Evolutionary conservation across 2,113 vertebrate genomes (phyloP).

Genomic region (Orientallactaga bullata): DNA sequence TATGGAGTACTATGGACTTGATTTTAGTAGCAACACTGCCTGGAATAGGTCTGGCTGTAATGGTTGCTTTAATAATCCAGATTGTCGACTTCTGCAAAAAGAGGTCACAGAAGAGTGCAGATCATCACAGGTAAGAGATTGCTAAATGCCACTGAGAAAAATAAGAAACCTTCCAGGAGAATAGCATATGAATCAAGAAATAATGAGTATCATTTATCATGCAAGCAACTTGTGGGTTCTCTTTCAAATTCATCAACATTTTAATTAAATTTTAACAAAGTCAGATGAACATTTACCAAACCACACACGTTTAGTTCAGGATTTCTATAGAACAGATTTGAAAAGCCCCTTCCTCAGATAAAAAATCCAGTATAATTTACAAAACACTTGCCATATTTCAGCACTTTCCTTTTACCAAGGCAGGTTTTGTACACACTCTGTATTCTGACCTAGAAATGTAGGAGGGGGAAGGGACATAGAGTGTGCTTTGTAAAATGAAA

Average conservation of each 20-base stretch:
- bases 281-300: background rate
- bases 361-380: background rate
- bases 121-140: conserved; percentile 70
- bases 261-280: conserved; percentile 23
- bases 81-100: conserved; percentile 53
- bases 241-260: conserved; percentile 39
- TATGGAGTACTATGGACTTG: conserved; percentile 84
- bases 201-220: conserved; percentile 29
- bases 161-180: background rate
- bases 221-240: background rate
- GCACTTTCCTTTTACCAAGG: background rate
- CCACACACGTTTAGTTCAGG: conserved; percentile 44
- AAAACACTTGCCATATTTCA: background rate
- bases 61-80: conserved; percentile 64
- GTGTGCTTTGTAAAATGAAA: too few species aligned
- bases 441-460: background rate
- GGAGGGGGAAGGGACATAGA: background rate
- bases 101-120: conserved; percentile 23
- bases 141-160: conserved; percentile 22
- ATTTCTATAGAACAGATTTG: background rate
- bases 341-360: background rate
- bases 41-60: conserved; percentile 71
- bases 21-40: conserved; percentile 82
- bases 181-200: conserved; percentile 42
- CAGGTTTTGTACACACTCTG: background rate